Evolutionary conservation across 1,140 invertebrate genomes (phyloP).

Genomic region (Adelges cooleyi): DNA sequence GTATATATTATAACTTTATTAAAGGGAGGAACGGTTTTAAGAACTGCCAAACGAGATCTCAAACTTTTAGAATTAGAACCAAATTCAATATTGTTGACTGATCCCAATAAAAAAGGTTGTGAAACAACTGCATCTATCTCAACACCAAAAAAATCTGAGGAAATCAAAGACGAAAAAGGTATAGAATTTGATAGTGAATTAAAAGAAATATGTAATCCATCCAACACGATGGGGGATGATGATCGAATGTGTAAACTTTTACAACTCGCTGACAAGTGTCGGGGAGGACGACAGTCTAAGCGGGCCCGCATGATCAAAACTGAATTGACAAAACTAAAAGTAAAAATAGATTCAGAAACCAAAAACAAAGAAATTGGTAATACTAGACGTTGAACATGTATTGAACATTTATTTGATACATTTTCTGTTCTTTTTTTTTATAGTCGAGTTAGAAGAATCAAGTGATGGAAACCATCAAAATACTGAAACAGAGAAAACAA

Average conservation of each 20-base stretch:
- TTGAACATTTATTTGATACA: no score
- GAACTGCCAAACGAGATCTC: slow-evolving; percentile 60
- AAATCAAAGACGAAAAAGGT: slow-evolving; percentile 39
- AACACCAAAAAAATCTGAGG: slow-evolving; percentile 30
- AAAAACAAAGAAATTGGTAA: slow-evolving; percentile 9
- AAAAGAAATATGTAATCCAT: slow-evolving; percentile 29
- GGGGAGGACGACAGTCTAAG: slow-evolving; percentile 32
- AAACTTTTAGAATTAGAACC: slow-evolving; percentile 51
- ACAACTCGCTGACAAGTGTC: slow-evolving; percentile 42
- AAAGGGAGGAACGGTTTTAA: slow-evolving; percentile 61
- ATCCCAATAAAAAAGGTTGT: slow-evolving; percentile 32
- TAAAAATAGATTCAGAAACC: background rate
- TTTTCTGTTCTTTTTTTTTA: background rate
- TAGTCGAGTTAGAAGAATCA: background rate
- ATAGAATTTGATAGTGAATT: slow-evolving; percentile 43
- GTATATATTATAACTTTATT: no score
- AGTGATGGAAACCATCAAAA: background rate
- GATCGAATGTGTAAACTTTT: slow-evolving; percentile 44
- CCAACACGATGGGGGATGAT: slow-evolving; percentile 33
- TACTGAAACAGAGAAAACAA: background rate
- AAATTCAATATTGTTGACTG: slow-evolving; percentile 25
- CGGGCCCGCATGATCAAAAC: slow-evolving; percentile 34
- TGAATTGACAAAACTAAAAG: slow-evolving; percentile 10
- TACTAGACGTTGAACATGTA: no score
- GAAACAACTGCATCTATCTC: slow-evolving; percentile 32